These are phyloP conservation scores for Drosophila bifasciata DNA, from an alignment of 1,140 invertebrate genomes.

Conservation along the genomic window DNA sequence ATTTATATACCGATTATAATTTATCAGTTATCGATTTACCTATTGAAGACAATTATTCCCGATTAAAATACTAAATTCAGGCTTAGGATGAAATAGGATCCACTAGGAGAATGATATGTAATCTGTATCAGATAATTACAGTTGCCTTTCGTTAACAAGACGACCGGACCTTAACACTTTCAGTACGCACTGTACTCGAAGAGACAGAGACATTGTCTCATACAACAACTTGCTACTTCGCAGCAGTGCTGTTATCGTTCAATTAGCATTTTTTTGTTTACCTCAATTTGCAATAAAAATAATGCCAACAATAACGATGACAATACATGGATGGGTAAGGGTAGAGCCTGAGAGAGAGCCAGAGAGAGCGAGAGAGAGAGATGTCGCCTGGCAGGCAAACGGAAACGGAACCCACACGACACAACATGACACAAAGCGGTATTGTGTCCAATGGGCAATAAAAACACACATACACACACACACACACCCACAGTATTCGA, in stretches of 20 bases:
- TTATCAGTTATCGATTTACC: too few species aligned
- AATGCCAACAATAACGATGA: slow-evolving; percentile 34
- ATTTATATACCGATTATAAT: too few species aligned
- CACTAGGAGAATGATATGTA: too few species aligned
- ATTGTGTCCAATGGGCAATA: neutral
- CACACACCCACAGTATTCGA: neutral
- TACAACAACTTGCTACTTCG: slow-evolving; percentile 11
- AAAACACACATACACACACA: slow-evolving; percentile 9
- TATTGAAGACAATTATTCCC: too few species aligned
- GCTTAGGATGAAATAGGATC: too few species aligned
- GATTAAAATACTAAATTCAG: too few species aligned
- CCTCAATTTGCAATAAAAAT: slow-evolving; percentile 42
- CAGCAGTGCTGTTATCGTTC: slow-evolving; percentile 38
- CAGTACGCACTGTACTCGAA: too few species aligned
- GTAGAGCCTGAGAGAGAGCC: neutral
- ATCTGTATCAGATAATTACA: too few species aligned
- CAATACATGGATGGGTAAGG: slow-evolving; percentile 9
- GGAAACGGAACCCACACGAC: slow-evolving; percentile 10
- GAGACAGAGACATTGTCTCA: too few species aligned
- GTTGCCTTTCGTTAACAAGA: too few species aligned
- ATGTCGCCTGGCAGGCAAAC: neutral
- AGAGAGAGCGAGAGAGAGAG: neutral
- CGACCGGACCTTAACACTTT: too few species aligned
- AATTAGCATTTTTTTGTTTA: slow-evolving; percentile 42
- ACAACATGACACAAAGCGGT: slow-evolving; percentile 3